Percentiles rank a stretch among this genome's conserved stretches.
Evolutionary conservation across 2,888 invertebrate species (phyloP).

Genomic region (Steinernema carpocapsae): DNA sequence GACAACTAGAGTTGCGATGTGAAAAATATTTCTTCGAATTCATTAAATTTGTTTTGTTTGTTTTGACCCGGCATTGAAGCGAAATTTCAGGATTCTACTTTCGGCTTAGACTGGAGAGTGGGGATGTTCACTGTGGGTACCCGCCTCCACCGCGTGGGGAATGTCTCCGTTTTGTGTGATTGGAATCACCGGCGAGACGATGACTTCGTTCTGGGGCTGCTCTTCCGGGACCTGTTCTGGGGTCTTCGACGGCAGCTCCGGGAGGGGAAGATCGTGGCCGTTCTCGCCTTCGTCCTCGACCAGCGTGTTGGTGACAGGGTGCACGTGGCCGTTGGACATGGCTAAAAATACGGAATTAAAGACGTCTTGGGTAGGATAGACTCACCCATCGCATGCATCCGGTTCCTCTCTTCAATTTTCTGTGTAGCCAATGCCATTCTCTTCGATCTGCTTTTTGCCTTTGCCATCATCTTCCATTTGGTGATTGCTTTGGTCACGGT

Average conservation of each 20-base stretch:
- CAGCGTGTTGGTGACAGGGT: background rate
- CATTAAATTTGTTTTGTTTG: no score
- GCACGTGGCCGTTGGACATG: slow-evolving; percentile 23
- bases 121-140: slow-evolving; percentile 1
- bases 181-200: slow-evolving; percentile 22
- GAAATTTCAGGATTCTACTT: background rate
- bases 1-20: background rate
- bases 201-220: background rate
- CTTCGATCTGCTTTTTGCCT: slow-evolving; percentile 39
- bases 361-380: background rate
- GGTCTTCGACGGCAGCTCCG: background rate
- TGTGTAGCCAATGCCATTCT: slow-evolving; percentile 36
- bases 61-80: background rate
- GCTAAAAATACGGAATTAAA: background rate
- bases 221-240: background rate
- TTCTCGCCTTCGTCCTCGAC: slow-evolving; percentile 2
- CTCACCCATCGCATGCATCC: slow-evolving; percentile 23
- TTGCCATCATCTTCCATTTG: slow-evolving; percentile 61
- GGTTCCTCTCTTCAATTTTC: slow-evolving; percentile 19
- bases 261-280: background rate
- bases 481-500: slow-evolving; percentile 62
- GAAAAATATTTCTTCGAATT: background rate
- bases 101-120: background rate
- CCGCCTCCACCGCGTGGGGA: slow-evolving; percentile 5
- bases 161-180: background rate